Conservation (phyloP, 1,140 invertebrate species). For the Saccostrea echinata region DNA sequence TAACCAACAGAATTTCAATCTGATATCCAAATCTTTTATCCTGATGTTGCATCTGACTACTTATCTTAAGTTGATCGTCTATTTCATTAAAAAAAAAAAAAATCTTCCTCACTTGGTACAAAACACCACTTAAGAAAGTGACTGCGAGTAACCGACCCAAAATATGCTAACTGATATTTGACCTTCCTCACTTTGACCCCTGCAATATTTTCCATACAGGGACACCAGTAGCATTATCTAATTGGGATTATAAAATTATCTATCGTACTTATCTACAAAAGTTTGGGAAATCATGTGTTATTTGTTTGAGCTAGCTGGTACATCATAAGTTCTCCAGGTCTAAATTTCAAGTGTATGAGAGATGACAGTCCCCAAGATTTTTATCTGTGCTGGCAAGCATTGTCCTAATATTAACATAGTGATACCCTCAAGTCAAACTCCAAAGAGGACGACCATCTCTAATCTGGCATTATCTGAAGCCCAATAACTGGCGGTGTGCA, state of each 20-base stretch:
- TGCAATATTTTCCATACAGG: not conserved
- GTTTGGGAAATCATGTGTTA: constrained; percentile 19
- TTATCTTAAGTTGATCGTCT: not conserved
- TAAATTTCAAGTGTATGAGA: constrained; percentile 32
- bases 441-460: constrained; percentile 14
- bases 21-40: too few relatives aligned
- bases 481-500: not conserved
- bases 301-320: constrained; percentile 16
- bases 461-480: constrained; percentile 31
- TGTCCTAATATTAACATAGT: constrained; percentile 39
- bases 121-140: not conserved
- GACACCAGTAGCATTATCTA: not conserved
- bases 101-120: not conserved
- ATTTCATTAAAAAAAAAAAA: not conserved
- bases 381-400: constrained; percentile 6
- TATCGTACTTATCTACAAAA: not conserved
- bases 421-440: constrained; percentile 41
- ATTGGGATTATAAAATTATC: constrained; percentile 24
- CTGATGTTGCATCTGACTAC: too few relatives aligned
- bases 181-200: not conserved
- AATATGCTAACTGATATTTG: not conserved
- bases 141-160: not conserved
- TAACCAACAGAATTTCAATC: too few relatives aligned
- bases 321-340: not conserved
- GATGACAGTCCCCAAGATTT: constrained; percentile 10